These are phyloP conservation scores for Orthonychiurus folsomi DNA, from an alignment of 2,888 invertebrate species.

Conservation along the genomic window DNA sequence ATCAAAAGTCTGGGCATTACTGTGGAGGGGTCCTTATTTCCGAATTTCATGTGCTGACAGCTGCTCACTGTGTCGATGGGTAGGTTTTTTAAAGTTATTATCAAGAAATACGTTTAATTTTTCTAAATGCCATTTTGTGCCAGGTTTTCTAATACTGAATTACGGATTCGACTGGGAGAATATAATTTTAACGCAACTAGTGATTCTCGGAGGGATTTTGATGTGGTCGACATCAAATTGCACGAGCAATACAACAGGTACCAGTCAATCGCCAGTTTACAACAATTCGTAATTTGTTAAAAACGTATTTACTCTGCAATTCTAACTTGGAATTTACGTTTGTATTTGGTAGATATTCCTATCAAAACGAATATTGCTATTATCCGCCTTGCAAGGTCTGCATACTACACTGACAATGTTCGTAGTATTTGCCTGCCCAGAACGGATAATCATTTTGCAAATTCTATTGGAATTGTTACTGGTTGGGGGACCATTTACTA, in stretches of 20 bases:
- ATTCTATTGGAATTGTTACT: slow-evolving; percentile 57
- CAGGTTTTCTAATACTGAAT: slow-evolving; percentile 54
- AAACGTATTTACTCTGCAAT: background rate
- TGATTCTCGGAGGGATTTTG: slow-evolving; percentile 63
- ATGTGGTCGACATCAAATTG: slow-evolving; percentile 55
- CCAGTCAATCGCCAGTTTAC: background rate
- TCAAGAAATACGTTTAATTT: slow-evolving; percentile 11
- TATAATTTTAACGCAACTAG: slow-evolving; percentile 61
- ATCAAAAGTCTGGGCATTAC: slow-evolving; percentile 49
- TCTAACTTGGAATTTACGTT: slow-evolving; percentile 1
- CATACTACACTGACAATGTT: slow-evolving; percentile 50
- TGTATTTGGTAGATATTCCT: slow-evolving; percentile 50
- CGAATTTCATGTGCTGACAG: slow-evolving; percentile 66
- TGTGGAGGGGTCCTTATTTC: slow-evolving; percentile 77
- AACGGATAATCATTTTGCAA: slow-evolving; percentile 51
- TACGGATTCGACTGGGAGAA: slow-evolving; percentile 67
- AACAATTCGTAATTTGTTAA: too few species aligned
- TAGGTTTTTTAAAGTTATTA: slow-evolving; percentile 42
- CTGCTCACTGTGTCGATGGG: slow-evolving; percentile 63
- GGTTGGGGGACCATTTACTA: slow-evolving; percentile 49
- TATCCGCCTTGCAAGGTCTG: slow-evolving; percentile 43
- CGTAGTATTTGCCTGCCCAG: slow-evolving; percentile 74
- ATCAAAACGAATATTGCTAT: slow-evolving; percentile 71
- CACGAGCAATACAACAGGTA: slow-evolving; percentile 60
- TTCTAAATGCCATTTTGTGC: slow-evolving; percentile 42